Percentiles rank a stretch among this genome's conserved stretches.
Evolutionary conservation across 2,797 vertebrate genomes (phyloP).

Genomic region (Danio choprae): DNA sequence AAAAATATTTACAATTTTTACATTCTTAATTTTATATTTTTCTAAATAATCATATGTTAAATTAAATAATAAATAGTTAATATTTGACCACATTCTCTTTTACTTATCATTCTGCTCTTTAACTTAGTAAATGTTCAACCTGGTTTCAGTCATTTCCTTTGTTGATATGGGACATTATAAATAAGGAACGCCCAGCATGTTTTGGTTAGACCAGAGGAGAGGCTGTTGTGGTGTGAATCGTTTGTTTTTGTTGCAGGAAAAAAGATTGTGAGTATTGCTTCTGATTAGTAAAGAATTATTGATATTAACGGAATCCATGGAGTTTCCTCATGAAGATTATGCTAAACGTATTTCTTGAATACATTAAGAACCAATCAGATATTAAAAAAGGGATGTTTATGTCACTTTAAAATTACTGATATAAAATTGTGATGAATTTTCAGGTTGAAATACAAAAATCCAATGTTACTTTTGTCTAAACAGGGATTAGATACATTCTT

Average conservation of each 20-base stretch:
- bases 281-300: background rate
- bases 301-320: background rate
- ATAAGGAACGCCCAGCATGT: background rate
- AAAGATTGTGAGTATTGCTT: constrained; percentile 5
- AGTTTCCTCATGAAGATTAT: background rate
- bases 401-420: background rate
- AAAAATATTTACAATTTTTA: no score
- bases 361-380: background rate
- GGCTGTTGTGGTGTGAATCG: background rate
- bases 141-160: background rate
- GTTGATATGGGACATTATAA: background rate
- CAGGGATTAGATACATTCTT: background rate
- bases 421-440: background rate
- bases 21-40: no score
- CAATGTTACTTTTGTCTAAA: background rate
- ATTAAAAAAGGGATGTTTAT: background rate
- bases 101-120: constrained; percentile 7
- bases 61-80: background rate
- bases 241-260: background rate
- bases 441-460: background rate
- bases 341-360: background rate
- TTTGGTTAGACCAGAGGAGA: background rate
- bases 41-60: background rate
- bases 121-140: constrained; percentile 4
- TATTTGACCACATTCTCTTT: background rate